Evolutionary conservation across 2,888 invertebrate genomes (phyloP).

Genomic region (Odontomyia ornata): DNA sequence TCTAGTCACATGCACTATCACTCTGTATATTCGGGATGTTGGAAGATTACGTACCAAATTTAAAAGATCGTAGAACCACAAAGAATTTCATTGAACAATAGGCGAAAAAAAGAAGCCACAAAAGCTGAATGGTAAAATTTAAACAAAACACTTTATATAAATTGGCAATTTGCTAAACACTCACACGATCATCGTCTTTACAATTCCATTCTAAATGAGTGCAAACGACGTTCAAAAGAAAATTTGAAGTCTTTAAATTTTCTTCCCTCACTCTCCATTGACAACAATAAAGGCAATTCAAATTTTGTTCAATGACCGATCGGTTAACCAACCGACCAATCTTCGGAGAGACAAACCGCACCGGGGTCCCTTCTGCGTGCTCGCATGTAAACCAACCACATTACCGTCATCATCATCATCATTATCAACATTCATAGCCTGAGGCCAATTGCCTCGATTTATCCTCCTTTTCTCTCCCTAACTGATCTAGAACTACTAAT

Average conservation of each 20-base stretch:
- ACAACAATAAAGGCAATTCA: constrained; percentile 2
- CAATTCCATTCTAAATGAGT: background rate
- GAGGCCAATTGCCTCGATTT: constrained; percentile 11
- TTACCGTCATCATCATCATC: background rate
- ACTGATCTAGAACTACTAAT: constrained; percentile 26
- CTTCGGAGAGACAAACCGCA: background rate
- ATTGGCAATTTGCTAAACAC: background rate
- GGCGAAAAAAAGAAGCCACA: too few relatives aligned
- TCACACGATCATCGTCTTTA: background rate
- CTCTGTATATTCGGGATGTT: too few relatives aligned
- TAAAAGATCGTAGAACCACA: too few relatives aligned
- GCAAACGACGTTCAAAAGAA: background rate
- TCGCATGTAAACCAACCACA: background rate
- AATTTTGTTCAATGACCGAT: constrained; percentile 7
- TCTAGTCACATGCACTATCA: too few relatives aligned
- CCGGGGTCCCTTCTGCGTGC: background rate
- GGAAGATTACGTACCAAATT: too few relatives aligned
- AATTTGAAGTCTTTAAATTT: background rate
- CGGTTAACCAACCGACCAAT: background rate
- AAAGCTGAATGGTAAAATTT: too few relatives aligned
- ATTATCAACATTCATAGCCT: background rate
- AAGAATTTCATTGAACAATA: too few relatives aligned
- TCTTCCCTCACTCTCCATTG: background rate
- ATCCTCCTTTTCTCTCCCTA: background rate
- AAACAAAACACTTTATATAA: too few relatives aligned